Percentiles rank a stretch among this genome's conserved stretches.
Evolutionary conservation across 2,113 vertebrate species (phyloP).

Genomic region (Tupaia tana): DNA sequence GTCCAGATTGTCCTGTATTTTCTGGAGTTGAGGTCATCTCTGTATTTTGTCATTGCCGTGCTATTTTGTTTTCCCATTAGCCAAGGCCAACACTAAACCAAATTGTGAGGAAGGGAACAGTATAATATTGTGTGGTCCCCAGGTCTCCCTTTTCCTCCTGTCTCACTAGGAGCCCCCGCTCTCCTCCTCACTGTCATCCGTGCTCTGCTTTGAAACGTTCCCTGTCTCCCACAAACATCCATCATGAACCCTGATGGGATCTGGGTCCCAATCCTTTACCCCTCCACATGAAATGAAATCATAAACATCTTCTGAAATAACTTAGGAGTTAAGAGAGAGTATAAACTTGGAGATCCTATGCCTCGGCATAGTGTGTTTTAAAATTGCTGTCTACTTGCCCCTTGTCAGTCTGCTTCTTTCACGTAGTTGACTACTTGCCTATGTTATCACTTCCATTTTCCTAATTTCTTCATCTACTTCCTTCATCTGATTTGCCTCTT

Average conservation of each 20-base stretch:
- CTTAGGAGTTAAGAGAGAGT: neutral
- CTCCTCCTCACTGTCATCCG: neutral
- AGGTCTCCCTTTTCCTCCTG: neutral
- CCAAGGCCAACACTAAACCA: neutral
- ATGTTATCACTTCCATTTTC: neutral
- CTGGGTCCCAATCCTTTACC: neutral
- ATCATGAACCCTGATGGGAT: neutral
- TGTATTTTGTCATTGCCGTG: neutral
- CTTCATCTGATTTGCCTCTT: neutral
- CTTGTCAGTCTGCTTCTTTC: neutral
- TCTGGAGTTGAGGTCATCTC: neutral
- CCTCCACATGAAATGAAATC: neutral
- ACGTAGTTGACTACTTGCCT: neutral
- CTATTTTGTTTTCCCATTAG: neutral
- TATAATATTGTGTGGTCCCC: neutral
- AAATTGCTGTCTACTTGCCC: neutral
- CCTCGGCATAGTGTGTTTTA: neutral
- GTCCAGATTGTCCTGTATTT: neutral
- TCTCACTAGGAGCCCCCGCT: neutral
- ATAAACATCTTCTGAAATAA: neutral
- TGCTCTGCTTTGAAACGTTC: neutral
- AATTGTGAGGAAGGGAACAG: neutral
- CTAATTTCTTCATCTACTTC: neutral
- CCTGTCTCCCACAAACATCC: neutral
- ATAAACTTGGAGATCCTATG: neutral